phyloP scores from a whole-genome alignment of 2,797 vertebrate genomes.

The Darevskia mixta region DNA sequence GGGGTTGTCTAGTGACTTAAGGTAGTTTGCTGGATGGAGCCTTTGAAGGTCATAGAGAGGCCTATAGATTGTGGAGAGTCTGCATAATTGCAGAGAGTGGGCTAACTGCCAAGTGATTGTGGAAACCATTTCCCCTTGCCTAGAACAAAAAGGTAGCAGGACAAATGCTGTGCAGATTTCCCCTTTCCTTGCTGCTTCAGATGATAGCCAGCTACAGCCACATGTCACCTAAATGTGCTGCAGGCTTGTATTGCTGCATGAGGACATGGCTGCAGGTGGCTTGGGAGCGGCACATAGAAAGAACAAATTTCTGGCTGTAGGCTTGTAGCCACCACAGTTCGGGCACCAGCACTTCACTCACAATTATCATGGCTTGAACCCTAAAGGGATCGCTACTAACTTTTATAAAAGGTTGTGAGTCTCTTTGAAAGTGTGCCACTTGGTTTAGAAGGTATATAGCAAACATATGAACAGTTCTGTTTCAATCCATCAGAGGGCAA shows the following conservation, averaged over 20 bases:
- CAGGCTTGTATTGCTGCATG: background rate
- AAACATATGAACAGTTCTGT: conserved; percentile 14
- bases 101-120: background rate
- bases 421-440: accelerated
- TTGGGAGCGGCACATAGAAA: background rate
- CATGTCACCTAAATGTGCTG: background rate
- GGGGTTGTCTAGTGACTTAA: too few species aligned
- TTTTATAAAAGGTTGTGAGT: accelerated
- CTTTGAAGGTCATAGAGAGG: too few species aligned
- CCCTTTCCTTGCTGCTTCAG: background rate
- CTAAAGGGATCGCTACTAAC: accelerated
- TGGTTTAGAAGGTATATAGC: background rate
- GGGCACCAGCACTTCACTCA: accelerated
- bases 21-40: too few species aligned
- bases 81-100: conserved; percentile 1
- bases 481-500: conserved; percentile 70
- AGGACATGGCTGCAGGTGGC: background rate
- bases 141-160: background rate
- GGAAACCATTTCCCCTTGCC: background rate
- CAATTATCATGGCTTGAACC: accelerated
- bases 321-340: accelerated
- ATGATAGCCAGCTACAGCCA: accelerated
- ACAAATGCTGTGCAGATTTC: background rate
- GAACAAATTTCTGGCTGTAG: background rate
- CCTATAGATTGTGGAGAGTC: too few species aligned